Conservation (phyloP, 1,140 invertebrate species). For the Drosophila arizonae region DNA sequence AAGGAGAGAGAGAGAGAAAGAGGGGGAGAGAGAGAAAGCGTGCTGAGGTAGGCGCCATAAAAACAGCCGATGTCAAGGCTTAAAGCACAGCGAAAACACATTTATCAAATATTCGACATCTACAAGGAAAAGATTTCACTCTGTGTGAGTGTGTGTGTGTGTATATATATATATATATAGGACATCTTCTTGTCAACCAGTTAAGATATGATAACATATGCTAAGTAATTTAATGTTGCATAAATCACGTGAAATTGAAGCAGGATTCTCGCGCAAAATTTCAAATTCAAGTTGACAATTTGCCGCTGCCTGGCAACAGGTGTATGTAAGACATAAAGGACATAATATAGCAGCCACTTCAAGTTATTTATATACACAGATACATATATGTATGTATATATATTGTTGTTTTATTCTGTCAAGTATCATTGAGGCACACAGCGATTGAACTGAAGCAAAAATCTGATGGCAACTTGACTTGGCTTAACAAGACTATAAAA, state of each 20-base stretch:
- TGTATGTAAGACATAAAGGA: background rate
- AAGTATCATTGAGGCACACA: no score
- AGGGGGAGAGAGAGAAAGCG: background rate
- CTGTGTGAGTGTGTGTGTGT: background rate
- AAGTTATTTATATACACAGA: background rate
- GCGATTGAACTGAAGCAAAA: no score
- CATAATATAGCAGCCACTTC: background rate
- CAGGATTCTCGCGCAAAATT: constrained; percentile 13
- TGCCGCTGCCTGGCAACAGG: constrained; percentile 36
- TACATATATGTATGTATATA: no score
- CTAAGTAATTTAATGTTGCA: constrained; percentile 44
- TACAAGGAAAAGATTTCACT: background rate
- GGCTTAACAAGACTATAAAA: no score
- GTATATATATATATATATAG: background rate
- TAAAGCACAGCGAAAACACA: constrained; percentile 12
- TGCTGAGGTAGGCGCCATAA: constrained; percentile 9
- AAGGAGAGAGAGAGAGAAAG: background rate
- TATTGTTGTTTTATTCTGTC: no score
- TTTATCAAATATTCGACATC: constrained; percentile 40
- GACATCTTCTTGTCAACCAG: constrained; percentile 6
- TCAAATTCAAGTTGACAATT: constrained; percentile 23
- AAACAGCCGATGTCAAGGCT: constrained; percentile 1
- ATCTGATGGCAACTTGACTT: no score
- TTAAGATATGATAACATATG: constrained; percentile 43
- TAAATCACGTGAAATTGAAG: constrained; percentile 38